A percentile compares a stretch with the other conserved stretches of the same genome.
These are phyloP conservation scores for Cataglyphis hispanica DNA, from an alignment of 1,140 invertebrate species.

Conservation along the genomic window DNA sequence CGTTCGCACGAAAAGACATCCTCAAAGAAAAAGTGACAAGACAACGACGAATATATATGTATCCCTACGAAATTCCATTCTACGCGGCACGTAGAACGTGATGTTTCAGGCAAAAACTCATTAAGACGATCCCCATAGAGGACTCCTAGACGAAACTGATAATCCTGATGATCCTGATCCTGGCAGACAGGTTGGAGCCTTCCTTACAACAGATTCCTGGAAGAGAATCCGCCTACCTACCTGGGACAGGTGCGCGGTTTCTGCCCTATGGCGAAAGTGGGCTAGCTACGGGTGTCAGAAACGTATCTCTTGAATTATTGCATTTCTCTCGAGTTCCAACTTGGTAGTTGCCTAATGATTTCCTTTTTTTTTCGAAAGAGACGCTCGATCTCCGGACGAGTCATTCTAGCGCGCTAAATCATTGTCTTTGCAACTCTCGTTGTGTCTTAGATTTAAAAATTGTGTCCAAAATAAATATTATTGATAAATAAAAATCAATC, in stretches of 20 bases:
- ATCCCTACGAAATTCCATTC: slow-evolving; percentile 35
- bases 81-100: background rate
- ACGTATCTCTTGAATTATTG: slow-evolving; percentile 83
- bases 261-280: slow-evolving; percentile 76
- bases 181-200: slow-evolving; percentile 85
- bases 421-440: slow-evolving; percentile 37
- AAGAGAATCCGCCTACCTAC: slow-evolving; percentile 83
- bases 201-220: slow-evolving; percentile 80
- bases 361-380: slow-evolving; percentile 69
- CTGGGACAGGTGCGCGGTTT: slow-evolving; percentile 84
- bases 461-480: background rate
- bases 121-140: slow-evolving; percentile 77
- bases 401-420: slow-evolving; percentile 41
- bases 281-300: slow-evolving; percentile 79
- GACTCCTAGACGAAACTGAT: slow-evolving; percentile 80
- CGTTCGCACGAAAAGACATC: slow-evolving; percentile 4
- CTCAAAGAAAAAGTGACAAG: background rate
- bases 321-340: slow-evolving; percentile 81
- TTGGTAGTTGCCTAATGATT: slow-evolving; percentile 80
- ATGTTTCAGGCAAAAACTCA: slow-evolving; percentile 76
- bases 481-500: background rate
- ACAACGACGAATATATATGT: slow-evolving; percentile 16
- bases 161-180: slow-evolving; percentile 83
- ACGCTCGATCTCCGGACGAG: slow-evolving; percentile 36
- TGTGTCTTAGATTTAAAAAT: background rate